Evolutionary conservation across 1,140 invertebrate genomes (phyloP).

Genomic region (Drosophila nasuta): DNA sequence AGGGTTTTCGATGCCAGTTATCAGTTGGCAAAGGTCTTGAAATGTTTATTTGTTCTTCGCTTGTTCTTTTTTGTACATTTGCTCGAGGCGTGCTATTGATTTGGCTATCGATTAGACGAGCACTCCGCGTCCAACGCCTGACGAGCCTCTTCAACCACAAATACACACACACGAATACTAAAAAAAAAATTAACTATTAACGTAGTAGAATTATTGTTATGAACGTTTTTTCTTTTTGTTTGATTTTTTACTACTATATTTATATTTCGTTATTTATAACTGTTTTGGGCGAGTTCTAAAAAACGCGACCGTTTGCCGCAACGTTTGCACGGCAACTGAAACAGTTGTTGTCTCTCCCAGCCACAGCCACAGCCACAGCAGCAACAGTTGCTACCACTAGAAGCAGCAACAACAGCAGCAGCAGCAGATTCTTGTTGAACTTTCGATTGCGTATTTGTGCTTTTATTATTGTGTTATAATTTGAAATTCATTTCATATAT

Average conservation of each 20-base stretch:
- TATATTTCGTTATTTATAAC: neutral
- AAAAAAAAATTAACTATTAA: neutral
- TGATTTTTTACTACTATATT: neutral
- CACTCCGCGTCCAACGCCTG: neutral
- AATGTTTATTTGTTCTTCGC: slow-evolving; percentile 1
- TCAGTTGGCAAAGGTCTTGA: slow-evolving; percentile 11
- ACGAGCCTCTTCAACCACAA: slow-evolving; percentile 42
- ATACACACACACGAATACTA: neutral
- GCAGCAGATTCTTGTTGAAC: slow-evolving; percentile 1
- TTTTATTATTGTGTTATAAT: neutral
- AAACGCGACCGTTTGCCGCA: slow-evolving; percentile 58
- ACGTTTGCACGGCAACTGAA: slow-evolving; percentile 63
- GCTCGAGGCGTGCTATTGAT: slow-evolving; percentile 55
- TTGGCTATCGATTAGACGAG: slow-evolving; percentile 56
- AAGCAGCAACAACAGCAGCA: neutral
- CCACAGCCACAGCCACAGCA: neutral
- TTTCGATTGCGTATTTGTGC: neutral
- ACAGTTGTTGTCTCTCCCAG: slow-evolving; percentile 21
- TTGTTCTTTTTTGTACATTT: slow-evolving; percentile 35
- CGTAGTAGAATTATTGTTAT: slow-evolving; percentile 13
- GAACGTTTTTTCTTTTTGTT: neutral
- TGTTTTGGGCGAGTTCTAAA: neutral
- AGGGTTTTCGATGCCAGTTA: neutral
- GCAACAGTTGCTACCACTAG: slow-evolving; percentile 11
- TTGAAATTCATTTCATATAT: slow-evolving; percentile 26